A percentile compares a stretch with the other conserved stretches of the same genome.
These are phyloP conservation scores for Diaprepes abbreviatus DNA, from an alignment of 2,888 invertebrate species.

Conservation along the genomic window DNA sequence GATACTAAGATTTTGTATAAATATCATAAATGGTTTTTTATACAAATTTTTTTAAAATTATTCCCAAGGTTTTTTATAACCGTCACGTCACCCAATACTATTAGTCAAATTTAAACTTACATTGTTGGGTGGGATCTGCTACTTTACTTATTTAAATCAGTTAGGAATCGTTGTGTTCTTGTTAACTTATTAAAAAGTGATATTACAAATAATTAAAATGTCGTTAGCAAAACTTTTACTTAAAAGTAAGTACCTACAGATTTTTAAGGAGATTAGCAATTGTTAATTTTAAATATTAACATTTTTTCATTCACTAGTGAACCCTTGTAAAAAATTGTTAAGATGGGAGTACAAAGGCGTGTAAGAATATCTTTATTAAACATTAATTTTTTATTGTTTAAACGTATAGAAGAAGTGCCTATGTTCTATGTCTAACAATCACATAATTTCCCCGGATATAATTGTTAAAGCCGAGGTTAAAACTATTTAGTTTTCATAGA, in stretches of 20 bases:
- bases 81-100: background rate
- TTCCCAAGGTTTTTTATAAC: slow-evolving; percentile 8
- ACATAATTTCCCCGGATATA: too few species aligned
- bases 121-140: background rate
- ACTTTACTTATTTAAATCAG: background rate
- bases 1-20: background rate
- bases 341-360: too few species aligned
- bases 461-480: too few species aligned
- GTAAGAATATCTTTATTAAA: too few species aligned
- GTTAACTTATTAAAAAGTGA: background rate
- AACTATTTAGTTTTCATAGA: too few species aligned
- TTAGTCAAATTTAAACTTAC: background rate
- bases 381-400: too few species aligned
- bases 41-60: slow-evolving; percentile 4
- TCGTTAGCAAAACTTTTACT: background rate
- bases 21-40: slow-evolving; percentile 1
- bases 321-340: too few species aligned
- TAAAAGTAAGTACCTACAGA: slow-evolving; percentile 9
- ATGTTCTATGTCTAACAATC: too few species aligned
- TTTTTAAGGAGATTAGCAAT: background rate
- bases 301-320: too few species aligned
- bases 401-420: too few species aligned
- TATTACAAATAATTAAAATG: background rate
- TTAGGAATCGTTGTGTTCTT: too few species aligned
- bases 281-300: too few species aligned